A percentile compares a stretch with the other conserved stretches of the same genome.
Conservation (phyloP, 2,888 invertebrate genomes). For the Empis livida region DNA sequence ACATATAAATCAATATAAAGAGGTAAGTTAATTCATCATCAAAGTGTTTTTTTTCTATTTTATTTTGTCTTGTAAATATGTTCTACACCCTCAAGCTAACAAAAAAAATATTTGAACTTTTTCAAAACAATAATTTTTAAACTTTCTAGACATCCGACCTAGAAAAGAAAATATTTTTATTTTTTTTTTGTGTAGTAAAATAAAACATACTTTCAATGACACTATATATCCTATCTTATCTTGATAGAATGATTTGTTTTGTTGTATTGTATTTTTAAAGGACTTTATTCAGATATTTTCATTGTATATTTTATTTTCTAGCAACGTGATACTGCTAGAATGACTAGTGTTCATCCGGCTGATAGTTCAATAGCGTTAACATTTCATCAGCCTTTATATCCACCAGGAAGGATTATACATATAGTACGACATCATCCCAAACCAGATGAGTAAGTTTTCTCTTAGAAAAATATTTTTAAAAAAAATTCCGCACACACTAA, state of each 20-base stretch:
- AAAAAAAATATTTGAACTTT: not conserved
- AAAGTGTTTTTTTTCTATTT: too few species aligned
- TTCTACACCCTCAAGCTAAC: not conserved
- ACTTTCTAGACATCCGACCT: too few species aligned
- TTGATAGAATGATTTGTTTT: too few species aligned
- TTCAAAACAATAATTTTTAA: not conserved
- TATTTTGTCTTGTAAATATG: not conserved
- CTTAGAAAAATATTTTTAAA: not conserved
- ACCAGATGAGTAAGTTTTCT: constrained; percentile 53
- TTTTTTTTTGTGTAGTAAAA: too few species aligned
- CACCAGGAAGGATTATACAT: constrained; percentile 75
- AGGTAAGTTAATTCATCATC: constrained; percentile 22
- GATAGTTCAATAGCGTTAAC: constrained; percentile 66
- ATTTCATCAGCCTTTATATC: constrained; percentile 68
- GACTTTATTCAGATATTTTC: too few species aligned
- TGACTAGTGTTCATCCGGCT: constrained; percentile 49
- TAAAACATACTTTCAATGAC: too few species aligned
- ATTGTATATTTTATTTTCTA: constrained; percentile 17
- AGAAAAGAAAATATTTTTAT: too few species aligned
- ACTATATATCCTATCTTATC: too few species aligned
- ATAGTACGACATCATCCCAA: constrained; percentile 74
- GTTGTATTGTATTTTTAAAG: too few species aligned
- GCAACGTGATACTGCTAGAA: constrained; percentile 50
- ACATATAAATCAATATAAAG: constrained; percentile 50
- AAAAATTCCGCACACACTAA: not conserved